These are phyloP conservation scores for Ophion obscuratus DNA, from an alignment of 2,888 invertebrate genomes.

Conservation along the genomic window DNA sequence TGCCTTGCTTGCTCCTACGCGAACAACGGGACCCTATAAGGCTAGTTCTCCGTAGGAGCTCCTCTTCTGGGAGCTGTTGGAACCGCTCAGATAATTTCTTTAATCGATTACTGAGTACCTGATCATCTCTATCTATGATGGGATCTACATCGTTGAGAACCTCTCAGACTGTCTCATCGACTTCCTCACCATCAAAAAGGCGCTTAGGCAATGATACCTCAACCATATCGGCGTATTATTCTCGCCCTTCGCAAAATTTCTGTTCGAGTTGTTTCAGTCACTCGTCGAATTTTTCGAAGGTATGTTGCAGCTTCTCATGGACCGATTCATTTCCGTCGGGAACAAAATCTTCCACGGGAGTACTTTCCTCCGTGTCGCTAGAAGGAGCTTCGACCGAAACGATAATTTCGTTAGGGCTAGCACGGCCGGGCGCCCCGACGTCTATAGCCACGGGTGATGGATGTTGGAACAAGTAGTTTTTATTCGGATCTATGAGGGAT, in stretches of 20 bases:
- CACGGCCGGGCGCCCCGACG: background rate
- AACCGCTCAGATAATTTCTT: background rate
- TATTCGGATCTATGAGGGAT: no score
- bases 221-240: background rate
- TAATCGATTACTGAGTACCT: background rate
- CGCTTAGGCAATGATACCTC: background rate
- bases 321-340: background rate
- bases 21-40: no score
- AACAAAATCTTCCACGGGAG: background rate
- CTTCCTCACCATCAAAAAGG: background rate
- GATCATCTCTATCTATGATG: background rate
- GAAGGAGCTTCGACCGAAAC: background rate
- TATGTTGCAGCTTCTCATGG: background rate
- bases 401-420: background rate
- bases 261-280: background rate
- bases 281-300: conserved; percentile 1
- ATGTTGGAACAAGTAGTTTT: no score
- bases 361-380: background rate
- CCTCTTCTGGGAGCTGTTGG: no score
- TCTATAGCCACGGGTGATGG: background rate
- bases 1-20: no score
- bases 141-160: background rate
- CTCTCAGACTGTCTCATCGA: background rate
- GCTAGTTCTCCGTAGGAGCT: no score
- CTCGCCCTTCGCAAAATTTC: no score